Evolutionary conservation across 2,888 invertebrate genomes (phyloP), one percentile per base, ranked within the genome.

Genomic region (Sinotaia quadrata): DNA sequence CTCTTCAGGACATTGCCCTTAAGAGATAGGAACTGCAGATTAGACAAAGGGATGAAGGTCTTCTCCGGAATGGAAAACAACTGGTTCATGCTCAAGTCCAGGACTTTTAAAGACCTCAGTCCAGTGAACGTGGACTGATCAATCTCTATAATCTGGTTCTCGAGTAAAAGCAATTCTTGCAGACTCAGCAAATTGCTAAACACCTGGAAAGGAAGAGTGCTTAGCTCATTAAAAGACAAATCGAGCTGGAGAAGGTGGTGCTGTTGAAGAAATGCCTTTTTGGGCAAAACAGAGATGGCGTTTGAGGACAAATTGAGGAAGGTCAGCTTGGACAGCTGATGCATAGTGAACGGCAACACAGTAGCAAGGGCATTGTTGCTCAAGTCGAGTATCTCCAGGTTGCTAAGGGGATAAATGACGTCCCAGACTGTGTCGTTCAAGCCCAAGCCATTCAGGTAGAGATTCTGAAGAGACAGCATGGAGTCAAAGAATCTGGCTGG

Each of bases 1-100:
- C 68, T 70, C 51, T 70, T 59, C 7, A 81, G 65, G 0, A 51
- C 58, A 61, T 83, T 83, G 7, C 61, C 34, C 44, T 78, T 72
- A 7, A 81, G 66, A 37, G 72, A 70, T 31, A 80, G 65, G 12
- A 44, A 62, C 37, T 71, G 59, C 27, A 75, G 33, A 4, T 47
- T 51, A 31, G 58, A 56, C 8, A 76, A 41, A n/a, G 66, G 71
- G 41, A 72, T 68, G 54, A 79, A 78, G 62, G 75, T 67, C 31
- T 76, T 69, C 29, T 75, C 75, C 27, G 76, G 73, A 29, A 79
- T 56, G 60, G 29, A 34, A n/a, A 33, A 34, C 33, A 72, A 60
- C 8, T 33, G 37, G 60, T 72, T 72, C 49, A 63, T 29, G 59
- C 72, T 72, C 27, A 67, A 59, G 56, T 72, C 62, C 33, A 72